These are phyloP conservation scores for Haemorhous mexicanus DNA, from an alignment of 2,113 vertebrate genomes.

Conservation along the genomic window DNA sequence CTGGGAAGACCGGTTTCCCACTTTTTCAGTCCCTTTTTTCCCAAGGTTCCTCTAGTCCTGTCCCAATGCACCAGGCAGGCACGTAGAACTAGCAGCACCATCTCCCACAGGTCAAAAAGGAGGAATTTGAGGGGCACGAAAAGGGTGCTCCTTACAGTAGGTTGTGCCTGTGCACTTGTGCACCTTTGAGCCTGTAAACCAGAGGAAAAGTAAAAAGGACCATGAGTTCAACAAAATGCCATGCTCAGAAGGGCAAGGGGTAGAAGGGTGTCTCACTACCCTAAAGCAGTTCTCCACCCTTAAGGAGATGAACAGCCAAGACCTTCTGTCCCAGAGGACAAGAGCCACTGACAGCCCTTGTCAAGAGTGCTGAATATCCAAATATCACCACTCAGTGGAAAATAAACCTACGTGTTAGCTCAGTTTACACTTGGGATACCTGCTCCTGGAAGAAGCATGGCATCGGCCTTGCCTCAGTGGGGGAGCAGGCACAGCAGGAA, in stretches of 20 bases:
- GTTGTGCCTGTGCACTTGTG: neutral
- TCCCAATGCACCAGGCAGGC: neutral
- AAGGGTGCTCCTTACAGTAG: neutral
- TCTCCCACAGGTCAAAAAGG: neutral
- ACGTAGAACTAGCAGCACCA: fast-evolving
- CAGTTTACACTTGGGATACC: neutral
- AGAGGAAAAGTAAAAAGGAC: neutral
- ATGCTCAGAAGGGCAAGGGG: neutral
- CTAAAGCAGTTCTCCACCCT: neutral
- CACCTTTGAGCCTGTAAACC: neutral
- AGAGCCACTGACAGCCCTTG: neutral
- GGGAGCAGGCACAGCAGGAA: neutral
- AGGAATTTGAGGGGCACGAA: neutral
- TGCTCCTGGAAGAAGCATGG: neutral
- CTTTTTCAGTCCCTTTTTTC: neutral
- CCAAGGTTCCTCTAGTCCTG: too few relatives aligned
- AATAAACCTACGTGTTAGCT: neutral
- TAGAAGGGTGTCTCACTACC: neutral
- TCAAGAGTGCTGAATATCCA: neutral
- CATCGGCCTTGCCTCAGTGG: neutral
- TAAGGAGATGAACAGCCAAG: neutral
- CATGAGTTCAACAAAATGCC: neutral
- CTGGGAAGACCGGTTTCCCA: neutral
- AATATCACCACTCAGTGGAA: neutral
- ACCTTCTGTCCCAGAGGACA: neutral